Percentiles rank a stretch among this genome's conserved stretches.
These are phyloP conservation scores for Magallana gigas DNA, from an alignment of 1,140 invertebrate species.

Conservation along the genomic window DNA sequence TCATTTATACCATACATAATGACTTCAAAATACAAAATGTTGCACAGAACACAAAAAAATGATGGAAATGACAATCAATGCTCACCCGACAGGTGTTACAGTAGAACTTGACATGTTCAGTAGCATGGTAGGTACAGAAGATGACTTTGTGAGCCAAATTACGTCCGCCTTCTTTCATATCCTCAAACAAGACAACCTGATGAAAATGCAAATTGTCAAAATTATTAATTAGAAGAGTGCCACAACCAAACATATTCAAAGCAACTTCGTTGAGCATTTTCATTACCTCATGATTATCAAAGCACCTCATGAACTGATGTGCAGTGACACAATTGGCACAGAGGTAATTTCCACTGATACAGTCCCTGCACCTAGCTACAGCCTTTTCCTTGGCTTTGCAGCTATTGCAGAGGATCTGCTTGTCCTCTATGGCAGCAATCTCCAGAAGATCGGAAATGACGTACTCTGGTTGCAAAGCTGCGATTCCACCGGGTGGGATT, in stretches of 20 bases:
- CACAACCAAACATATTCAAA: too few species aligned
- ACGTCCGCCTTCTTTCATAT: constrained; percentile 88
- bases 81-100: constrained; percentile 90
- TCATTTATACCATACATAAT: too few species aligned
- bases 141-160: constrained; percentile 84
- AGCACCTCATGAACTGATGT: constrained; percentile 94
- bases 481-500: constrained; percentile 82
- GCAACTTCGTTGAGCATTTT: not conserved
- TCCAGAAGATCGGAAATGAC: constrained; percentile 91
- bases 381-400: constrained; percentile 84
- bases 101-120: constrained; percentile 92
- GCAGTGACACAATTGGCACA: constrained; percentile 96
- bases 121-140: constrained; percentile 89
- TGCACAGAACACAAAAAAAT: too few species aligned
- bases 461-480: constrained; percentile 89
- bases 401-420: constrained; percentile 82
- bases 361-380: constrained; percentile 94
- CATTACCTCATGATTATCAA: constrained; percentile 89
- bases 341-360: constrained; percentile 94
- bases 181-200: constrained; percentile 91
- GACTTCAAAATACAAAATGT: too few species aligned
- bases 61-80: not conserved
- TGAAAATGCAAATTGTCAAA: not conserved
- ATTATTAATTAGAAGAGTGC: too few species aligned
- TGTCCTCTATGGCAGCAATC: constrained; percentile 88